Conservation (phyloP, 2,888 invertebrate genomes). For the Zonitis immaculata region DNA sequence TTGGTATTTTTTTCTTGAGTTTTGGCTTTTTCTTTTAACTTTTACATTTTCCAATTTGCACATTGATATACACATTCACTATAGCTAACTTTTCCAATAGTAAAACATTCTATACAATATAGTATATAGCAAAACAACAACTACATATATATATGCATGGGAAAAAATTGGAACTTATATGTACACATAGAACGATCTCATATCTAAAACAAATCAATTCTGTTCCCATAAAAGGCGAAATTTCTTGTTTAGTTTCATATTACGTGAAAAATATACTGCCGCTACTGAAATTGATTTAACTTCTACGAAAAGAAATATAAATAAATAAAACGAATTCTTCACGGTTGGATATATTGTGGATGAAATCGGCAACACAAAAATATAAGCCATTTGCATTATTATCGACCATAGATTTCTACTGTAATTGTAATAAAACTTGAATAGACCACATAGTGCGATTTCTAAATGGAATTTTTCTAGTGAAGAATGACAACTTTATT, state of each 20-base stretch:
- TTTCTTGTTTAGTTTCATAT: background rate
- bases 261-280: background rate
- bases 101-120: conserved; percentile 1
- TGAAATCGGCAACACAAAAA: background rate
- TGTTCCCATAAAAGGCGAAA: background rate
- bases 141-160: no score
- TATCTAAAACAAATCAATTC: conserved; percentile 11
- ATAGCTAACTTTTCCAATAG: conserved; percentile 14
- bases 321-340: background rate
- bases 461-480: background rate
- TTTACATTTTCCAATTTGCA: conserved; percentile 26
- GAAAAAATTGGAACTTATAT: conserved; percentile 11
- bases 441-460: background rate
- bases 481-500: background rate
- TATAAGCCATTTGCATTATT: background rate
- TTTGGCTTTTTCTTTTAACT: conserved; percentile 26
- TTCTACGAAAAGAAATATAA: background rate
- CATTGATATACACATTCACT: conserved; percentile 24
- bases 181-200: background rate
- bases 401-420: background rate
- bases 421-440: background rate
- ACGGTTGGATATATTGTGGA: background rate
- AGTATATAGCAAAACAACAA: background rate
- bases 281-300: background rate
- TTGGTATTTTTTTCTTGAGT: conserved; percentile 19